Percentiles rank a stretch among this genome's conserved stretches.
These are phyloP conservation scores for Aratinga solstitialis DNA, from an alignment of 2,797 vertebrate species.

Conservation along the genomic window DNA sequence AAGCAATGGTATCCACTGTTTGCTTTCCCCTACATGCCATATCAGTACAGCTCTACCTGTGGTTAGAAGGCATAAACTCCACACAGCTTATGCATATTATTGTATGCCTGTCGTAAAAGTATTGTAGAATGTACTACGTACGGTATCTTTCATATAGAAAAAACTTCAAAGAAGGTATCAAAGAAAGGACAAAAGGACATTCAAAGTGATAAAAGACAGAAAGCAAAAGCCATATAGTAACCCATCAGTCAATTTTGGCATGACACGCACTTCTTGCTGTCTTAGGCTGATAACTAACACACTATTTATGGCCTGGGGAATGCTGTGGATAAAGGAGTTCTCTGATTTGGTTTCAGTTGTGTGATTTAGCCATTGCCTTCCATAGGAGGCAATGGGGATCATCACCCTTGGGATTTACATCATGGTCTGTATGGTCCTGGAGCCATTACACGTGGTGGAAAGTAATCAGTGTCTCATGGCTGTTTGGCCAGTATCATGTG, in stretches of 20 bases:
- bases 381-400: neutral
- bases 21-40: neutral
- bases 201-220: neutral
- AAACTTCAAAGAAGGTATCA: neutral
- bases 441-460: neutral
- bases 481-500: neutral
- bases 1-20: neutral
- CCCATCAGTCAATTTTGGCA: neutral
- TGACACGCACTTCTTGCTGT: neutral
- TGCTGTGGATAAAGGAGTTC: neutral
- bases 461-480: neutral
- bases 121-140: neutral
- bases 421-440: neutral
- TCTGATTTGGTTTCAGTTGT: neutral
- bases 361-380: neutral
- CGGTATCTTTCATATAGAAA: neutral
- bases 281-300: neutral
- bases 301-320: neutral
- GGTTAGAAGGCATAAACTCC: neutral
- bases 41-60: accelerated
- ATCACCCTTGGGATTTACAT: accelerated
- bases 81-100: neutral
- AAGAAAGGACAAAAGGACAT: neutral
- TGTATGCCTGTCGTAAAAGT: neutral
- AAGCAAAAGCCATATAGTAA: neutral